Conservation (phyloP, 1,140 invertebrate species). For the Atta cephalotes region DNA sequence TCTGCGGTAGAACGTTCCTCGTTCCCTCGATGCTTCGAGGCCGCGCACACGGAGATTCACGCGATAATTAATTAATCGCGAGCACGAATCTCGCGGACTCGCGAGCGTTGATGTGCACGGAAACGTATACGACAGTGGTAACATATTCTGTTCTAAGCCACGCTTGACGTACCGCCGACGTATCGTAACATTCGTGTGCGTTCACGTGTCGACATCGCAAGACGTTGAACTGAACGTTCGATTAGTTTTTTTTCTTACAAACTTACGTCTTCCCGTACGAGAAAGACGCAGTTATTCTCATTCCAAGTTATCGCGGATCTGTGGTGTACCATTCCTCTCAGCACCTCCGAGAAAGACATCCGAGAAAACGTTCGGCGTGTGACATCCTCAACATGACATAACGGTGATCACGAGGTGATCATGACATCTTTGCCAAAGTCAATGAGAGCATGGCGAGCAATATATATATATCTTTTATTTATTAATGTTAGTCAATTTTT, state of each 20-base stretch:
- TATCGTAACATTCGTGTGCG: slow-evolving; percentile 9
- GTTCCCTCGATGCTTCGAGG: not conserved
- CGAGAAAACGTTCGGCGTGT: not conserved
- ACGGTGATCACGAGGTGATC: not conserved
- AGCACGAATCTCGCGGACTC: not conserved
- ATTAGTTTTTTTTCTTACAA: slow-evolving; percentile 4
- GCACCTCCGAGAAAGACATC: slow-evolving; percentile 22
- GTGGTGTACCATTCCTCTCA: not conserved
- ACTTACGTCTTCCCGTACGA: not conserved
- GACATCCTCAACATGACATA: not conserved
- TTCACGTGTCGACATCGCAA: slow-evolving; percentile 27
- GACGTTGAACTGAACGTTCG: slow-evolving; percentile 30
- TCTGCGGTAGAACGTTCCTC: slow-evolving; percentile 9
- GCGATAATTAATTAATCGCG: slow-evolving; percentile 41
- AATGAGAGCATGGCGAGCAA: not conserved
- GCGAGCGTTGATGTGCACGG: slow-evolving; percentile 16
- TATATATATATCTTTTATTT: not conserved
- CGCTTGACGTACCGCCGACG: slow-evolving; percentile 11
- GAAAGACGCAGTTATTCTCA: not conserved
- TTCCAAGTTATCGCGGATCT: not conserved
- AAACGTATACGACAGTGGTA: not conserved
- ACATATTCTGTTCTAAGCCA: not conserved
- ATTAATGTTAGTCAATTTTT: not conserved
- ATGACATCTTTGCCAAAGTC: slow-evolving; percentile 7
- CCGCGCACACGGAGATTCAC: slow-evolving; percentile 30